Percentiles rank a stretch among this genome's conserved stretches.
These are phyloP conservation scores for Erynnis tages DNA, from an alignment of 2,888 invertebrate species.

Conservation along the genomic window DNA sequence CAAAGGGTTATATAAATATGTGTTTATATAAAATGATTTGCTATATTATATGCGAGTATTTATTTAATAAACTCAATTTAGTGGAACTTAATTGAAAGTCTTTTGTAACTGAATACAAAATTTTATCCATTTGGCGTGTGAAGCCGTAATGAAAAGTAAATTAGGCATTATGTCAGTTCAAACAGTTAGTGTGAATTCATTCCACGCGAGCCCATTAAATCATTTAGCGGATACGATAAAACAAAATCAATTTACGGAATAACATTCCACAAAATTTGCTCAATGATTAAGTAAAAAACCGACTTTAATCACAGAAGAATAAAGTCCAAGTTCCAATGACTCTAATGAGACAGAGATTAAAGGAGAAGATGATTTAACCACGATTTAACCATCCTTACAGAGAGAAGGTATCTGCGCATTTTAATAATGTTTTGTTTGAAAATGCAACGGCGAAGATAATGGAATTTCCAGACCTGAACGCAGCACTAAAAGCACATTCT, in stretches of 20 bases:
- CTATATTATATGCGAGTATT: too few species aligned
- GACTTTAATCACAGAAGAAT: neutral
- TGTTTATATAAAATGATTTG: too few species aligned
- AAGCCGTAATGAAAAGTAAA: conserved; percentile 2
- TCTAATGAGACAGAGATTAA: neutral
- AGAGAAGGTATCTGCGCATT: neutral
- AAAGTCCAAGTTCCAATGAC: neutral
- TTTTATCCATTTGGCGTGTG: neutral
- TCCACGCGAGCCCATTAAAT: conserved; percentile 2
- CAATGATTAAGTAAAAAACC: neutral
- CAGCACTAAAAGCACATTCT: conserved; percentile 2
- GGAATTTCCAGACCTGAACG: neutral
- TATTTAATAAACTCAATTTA: too few species aligned
- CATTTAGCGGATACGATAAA: conserved; percentile 8
- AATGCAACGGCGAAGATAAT: conserved; percentile 12
- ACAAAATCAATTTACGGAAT: conserved; percentile 10
- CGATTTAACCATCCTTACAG: neutral
- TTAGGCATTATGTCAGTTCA: neutral
- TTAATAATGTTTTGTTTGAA: conserved; percentile 18
- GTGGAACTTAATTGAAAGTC: neutral
- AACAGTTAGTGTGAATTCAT: neutral
- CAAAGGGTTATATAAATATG: too few species aligned
- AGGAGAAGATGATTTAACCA: neutral
- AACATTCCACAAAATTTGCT: neutral
- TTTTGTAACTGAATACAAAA: neutral